A percentile compares a stretch with the other conserved stretches of the same genome.
phyloP scores from a whole-genome alignment of 1,140 invertebrate species.

The Drosophila cardini region DNA sequence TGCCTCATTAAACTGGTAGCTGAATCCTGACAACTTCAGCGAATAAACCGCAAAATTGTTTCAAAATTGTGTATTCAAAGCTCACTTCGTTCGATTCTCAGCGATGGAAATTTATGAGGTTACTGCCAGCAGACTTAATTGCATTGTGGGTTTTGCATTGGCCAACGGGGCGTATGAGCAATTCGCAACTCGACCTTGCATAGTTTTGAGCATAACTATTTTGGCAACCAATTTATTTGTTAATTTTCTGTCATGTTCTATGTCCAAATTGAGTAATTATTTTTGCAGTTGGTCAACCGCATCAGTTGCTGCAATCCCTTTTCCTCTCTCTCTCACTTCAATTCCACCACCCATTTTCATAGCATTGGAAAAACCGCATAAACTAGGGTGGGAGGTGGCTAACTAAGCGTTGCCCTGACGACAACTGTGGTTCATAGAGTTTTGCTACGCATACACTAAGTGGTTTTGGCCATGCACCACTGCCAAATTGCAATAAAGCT shows the following conservation, averaged over 20 bases:
- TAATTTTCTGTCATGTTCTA: slow-evolving; percentile 59
- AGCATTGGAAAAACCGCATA: slow-evolving; percentile 27
- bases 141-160: slow-evolving; percentile 19
- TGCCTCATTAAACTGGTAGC: slow-evolving; percentile 3
- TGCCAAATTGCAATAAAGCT: slow-evolving; percentile 22
- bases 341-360: too few species aligned
- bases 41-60: background rate
- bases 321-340: background rate
- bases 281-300: slow-evolving; percentile 54
- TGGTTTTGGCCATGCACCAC: slow-evolving; percentile 35
- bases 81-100: background rate
- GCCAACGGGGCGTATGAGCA: slow-evolving; percentile 19
- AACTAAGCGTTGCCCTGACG: slow-evolving; percentile 45
- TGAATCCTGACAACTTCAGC: background rate
- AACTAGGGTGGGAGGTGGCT: slow-evolving; percentile 25
- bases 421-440: slow-evolving; percentile 14
- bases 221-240: slow-evolving; percentile 51
- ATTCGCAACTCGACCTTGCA: slow-evolving; percentile 10
- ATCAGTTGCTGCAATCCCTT: background rate
- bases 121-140: slow-evolving; percentile 15
- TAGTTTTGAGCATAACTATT: slow-evolving; percentile 3
- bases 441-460: slow-evolving; percentile 21
- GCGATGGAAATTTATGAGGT: slow-evolving; percentile 27
- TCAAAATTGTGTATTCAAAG: background rate
- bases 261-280: slow-evolving; percentile 72